Percentiles rank a stretch among this genome's conserved stretches.
Evolutionary conservation across 2,797 vertebrate species (phyloP).

Genomic region (Allochrocebus solatus): DNA sequence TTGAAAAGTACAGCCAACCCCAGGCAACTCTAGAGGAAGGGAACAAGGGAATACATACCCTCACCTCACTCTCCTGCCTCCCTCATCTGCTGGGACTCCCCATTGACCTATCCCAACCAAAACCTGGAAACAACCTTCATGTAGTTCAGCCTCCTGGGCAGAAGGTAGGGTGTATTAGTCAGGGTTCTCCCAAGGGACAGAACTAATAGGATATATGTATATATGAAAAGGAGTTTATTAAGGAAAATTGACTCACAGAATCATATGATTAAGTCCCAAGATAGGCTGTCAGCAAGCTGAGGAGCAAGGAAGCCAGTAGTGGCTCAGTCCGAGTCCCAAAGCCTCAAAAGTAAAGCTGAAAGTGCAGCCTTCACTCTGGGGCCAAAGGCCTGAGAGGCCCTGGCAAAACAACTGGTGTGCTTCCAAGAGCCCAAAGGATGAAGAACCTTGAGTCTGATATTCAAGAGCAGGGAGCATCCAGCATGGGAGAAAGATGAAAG

Average conservation of each 20-base stretch:
- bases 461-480: neutral
- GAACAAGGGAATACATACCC: neutral
- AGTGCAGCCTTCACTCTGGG: neutral
- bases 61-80: neutral
- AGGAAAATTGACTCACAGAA: no score
- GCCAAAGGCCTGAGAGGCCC: neutral
- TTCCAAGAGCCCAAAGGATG: neutral
- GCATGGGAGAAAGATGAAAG: neutral
- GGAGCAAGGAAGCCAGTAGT: neutral
- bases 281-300: neutral
- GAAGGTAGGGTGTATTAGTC: no score
- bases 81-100: neutral
- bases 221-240: no score
- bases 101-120: neutral
- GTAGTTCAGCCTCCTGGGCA: neutral
- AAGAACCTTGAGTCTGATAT: neutral
- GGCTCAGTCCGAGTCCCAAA: neutral
- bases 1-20: neutral
- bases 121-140: neutral
- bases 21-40: neutral
- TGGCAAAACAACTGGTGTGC: neutral
- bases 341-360: neutral
- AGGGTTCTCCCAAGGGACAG: no score
- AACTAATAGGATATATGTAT: no score
- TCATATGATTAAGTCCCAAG: neutral